A percentile compares a stretch with the other conserved stretches of the same genome.
These are phyloP conservation scores for Discoglossus pictus DNA, from an alignment of 2,797 vertebrate genomes.

Conservation along the genomic window DNA sequence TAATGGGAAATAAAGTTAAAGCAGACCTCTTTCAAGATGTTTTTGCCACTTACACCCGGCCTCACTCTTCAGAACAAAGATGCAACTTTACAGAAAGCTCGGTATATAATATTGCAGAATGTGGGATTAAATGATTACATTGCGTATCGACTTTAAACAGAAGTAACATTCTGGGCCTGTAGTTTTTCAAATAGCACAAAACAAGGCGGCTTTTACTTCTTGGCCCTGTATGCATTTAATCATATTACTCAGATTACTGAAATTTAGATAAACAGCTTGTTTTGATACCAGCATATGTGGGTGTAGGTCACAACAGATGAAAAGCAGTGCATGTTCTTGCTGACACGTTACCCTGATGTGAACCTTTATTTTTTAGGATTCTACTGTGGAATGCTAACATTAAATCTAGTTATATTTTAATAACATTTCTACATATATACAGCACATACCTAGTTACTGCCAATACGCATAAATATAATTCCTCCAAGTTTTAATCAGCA, in stretches of 20 bases:
- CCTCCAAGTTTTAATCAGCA: slow-evolving; percentile 13
- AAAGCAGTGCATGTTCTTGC: neutral
- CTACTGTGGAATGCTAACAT: neutral
- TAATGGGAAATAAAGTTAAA: slow-evolving; percentile 9
- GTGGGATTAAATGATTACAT: slow-evolving; percentile 7
- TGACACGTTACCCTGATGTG: slow-evolving; percentile 21
- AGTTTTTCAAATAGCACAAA: neutral
- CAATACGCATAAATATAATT: slow-evolving; percentile 10
- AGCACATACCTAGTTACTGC: slow-evolving; percentile 4
- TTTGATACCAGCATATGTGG: slow-evolving; percentile 6
- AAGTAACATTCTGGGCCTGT: neutral
- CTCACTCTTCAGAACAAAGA: neutral
- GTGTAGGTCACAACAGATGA: slow-evolving; percentile 8
- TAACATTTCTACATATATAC: slow-evolving; percentile 20
- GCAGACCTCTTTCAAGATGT: neutral
- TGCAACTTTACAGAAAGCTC: neutral
- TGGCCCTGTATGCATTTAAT: slow-evolving; percentile 15
- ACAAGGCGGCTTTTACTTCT: slow-evolving; percentile 1
- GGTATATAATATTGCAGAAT: neutral
- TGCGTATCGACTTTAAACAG: slow-evolving; percentile 10
- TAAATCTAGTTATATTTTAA: slow-evolving; percentile 30
- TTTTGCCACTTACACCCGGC: neutral
- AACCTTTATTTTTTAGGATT: slow-evolving; percentile 2
- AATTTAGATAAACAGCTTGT: slow-evolving; percentile 4
- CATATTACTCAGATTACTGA: slow-evolving; percentile 6